Evolutionary conservation across 2,888 invertebrate species (phyloP), one percentile per base, ranked within the genome.

Genomic region (Drosophila prostipennis): DNA sequence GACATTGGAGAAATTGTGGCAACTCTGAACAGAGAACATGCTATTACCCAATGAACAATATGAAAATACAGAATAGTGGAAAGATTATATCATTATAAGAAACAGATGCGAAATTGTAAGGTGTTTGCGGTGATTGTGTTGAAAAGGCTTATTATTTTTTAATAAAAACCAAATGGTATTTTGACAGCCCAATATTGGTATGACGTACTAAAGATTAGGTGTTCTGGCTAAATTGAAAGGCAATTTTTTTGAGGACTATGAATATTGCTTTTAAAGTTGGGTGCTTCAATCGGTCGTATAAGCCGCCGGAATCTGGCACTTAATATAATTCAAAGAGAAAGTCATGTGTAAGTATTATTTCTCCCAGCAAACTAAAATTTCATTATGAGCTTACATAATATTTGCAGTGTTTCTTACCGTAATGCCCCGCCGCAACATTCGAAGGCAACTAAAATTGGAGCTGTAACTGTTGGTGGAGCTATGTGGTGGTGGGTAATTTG

Each of bases 401-500:
- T n/a, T 61, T 73, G 13, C 42, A 58, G 91, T 40, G 95, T 94
- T 93, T 89, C 93, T n/a, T 96, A 96, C 90, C 93, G 96, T 43
- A 89, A 91, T 37, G 93, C 93, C 2, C 93, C 94, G 6, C 93
- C 93, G 1, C 79, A 92, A 69, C 93, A 94, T 14, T 92, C 93
- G 0, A 94, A 93, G 80, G 90, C 78, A 16, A 87, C 93, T 2
- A 53, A 91, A 37, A 76, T 92, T 39, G 73, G 92, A 55, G 94
- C 96, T 6, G 94, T 95, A 84, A 64, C 89, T 2, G 79, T 94
- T 0, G 95, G 95, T 51, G 96, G 94, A 1, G 14, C 95, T n/a
- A 94, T 94, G 91, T 97, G 96, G 96, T 97, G 95, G 95, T 97
- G 97, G 97, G 93, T 97, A 65, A 90, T 96, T 1, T 97, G 95